Base-by-base conservation (phyloP, 1,140 invertebrate species). In the Nautilus pompilius region DNA sequence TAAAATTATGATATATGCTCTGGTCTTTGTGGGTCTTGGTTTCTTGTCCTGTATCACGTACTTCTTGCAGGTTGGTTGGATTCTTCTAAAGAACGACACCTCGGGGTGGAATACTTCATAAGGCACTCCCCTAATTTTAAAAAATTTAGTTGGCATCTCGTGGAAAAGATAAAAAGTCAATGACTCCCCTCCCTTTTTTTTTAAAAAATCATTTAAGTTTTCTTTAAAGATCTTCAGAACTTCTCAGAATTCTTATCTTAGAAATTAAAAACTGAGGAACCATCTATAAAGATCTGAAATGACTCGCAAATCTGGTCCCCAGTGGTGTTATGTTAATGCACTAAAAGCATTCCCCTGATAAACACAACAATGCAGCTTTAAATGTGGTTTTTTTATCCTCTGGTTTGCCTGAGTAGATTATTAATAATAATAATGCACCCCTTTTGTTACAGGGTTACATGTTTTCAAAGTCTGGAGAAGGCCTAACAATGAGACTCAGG, bases 21-120 rank as follows among this genome's bases (percentile, higher is more conserved):
- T 92, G 15, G 85, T 89, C 61, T 91, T 92, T 77, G 71, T 91
- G 5, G 83, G 86, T 2, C 82, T 89, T 28, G 91, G 91, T 1
- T 77, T 89, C 53, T 78, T 87, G 41, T 86, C 88, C 32, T 89
- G 89, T 62, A 71, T 89, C 1, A 81, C 88, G 4, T 88, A 87
- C 67, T 91, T 91, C 68, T 75, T 88, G 34, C 86, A 88, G 83
- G 87, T 89, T 17, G 24, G 45, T n/a, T n/a, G n/a, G n/a, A n/a
- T n/a, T n/a, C n/a, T n/a, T n/a, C n/a, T n/a, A n/a, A n/a, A n/a
- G n/a, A n/a, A n/a, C n/a, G n/a, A n/a, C n/a, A n/a, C n/a, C n/a
- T n/a, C n/a, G n/a, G n/a, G n/a, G n/a, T n/a, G n/a, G n/a, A n/a
- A n/a, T n/a, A n/a, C n/a, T n/a, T n/a, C n/a, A n/a, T n/a, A n/a